Percentiles rank a stretch among this genome's conserved stretches.
Conservation (phyloP, 2,113 vertebrate genomes). For the Lycaon pictus region DNA sequence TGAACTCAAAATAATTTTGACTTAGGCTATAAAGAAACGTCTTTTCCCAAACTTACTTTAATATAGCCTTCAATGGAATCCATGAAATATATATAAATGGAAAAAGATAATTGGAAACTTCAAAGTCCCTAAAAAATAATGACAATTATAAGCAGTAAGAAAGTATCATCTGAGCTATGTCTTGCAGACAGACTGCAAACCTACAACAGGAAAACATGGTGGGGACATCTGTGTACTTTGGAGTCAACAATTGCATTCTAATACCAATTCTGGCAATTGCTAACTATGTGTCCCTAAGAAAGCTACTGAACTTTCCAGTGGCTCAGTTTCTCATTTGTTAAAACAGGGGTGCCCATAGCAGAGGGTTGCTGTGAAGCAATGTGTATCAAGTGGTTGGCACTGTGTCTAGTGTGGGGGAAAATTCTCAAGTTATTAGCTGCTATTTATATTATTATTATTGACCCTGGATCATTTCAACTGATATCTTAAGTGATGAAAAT, state of each 20-base stretch:
- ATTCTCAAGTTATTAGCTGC: background rate
- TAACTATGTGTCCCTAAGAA: background rate
- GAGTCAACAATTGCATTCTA: background rate
- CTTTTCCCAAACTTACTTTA: background rate
- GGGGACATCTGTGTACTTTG: background rate
- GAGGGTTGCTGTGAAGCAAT: background rate
- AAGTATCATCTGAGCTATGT: background rate
- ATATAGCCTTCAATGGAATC: background rate
- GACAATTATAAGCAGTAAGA: background rate
- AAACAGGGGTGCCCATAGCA: background rate
- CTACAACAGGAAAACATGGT: background rate
- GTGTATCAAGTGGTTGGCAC: background rate
- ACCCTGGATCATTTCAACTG: background rate
- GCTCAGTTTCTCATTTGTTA: slow-evolving; percentile 2
- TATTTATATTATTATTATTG: background rate
- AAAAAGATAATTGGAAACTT: slow-evolving; percentile 36
- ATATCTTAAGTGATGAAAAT: background rate
- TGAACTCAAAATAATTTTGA: slow-evolving; percentile 65
- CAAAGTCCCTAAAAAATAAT: slow-evolving; percentile 38
- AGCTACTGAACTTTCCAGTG: background rate
- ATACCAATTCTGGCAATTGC: background rate
- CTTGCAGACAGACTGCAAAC: background rate
- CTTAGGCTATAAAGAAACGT: background rate
- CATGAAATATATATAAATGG: background rate
- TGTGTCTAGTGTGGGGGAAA: background rate